Evolutionary conservation across 2,113 vertebrate species (phyloP), one percentile per base, ranked within the genome.

Genomic region (Grallaria varia): DNA sequence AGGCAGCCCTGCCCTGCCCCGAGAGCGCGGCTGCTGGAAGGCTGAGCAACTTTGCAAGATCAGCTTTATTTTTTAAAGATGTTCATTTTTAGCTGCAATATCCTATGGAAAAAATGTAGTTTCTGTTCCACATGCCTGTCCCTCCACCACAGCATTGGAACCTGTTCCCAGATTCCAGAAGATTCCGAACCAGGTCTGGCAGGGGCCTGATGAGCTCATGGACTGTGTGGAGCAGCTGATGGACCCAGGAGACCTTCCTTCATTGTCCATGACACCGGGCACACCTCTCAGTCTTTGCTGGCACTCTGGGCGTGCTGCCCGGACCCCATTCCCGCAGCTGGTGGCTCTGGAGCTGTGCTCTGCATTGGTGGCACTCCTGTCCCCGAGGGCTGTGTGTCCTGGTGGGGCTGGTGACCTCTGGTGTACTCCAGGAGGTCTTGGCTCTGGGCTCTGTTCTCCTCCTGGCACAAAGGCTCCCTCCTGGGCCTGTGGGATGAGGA

Each of bases 101-200:
- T 96, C 76, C 55, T 53, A 66, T 42, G 85, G 79, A 78, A 94
- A 90, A 92, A 77, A 80, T 53, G 50, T 62, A 69, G 12, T 82
- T 94, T 71, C 50, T 84, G 37, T 84, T 95, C 60, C 33, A 50
- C 3, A 1, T 44, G 35, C 66, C n/a, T 1, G 1, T 35, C 45
- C 31, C 9, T 74, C 52, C 17, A 0, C 52, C 28, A 25, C 42
- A 35, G 56, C 2, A 1, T 8, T 71, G 69, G 80, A 92, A 77
- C 59, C 64, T 67, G 56, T 67, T 79, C 67, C 49, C 53, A 53
- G 16, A 80, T 79, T 93, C 67, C 81, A 33, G 58, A 33, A 76
- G 82, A 84, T 63, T 56, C 40, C 67, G 72, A 73, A 58, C 28
- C 45, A 53, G 31, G 13, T 33, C 64, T 13, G 40, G 22, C 3